Percentiles rank a stretch among this genome's conserved stretches.
These are phyloP conservation scores for Hycleus phaleratus DNA, from an alignment of 1,140 invertebrate species.

Conservation along the genomic window DNA sequence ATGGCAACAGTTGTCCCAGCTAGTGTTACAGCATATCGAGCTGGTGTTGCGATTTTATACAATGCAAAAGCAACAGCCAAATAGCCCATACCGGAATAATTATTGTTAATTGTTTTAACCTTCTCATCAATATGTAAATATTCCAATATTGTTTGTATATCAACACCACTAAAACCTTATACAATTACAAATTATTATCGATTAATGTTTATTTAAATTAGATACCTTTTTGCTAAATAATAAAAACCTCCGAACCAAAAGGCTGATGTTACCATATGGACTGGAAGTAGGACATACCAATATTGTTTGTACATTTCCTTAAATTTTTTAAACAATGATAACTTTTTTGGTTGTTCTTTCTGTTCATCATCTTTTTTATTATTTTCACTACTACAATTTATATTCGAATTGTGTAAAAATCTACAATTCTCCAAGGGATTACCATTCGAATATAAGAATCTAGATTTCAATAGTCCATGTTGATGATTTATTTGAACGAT, in stretches of 20 bases:
- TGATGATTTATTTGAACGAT: neutral
- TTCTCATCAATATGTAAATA: constrained; percentile 62
- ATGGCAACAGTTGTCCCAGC: constrained; percentile 66
- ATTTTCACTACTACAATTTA: neutral
- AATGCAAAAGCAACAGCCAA: constrained; percentile 79
- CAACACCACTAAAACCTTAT: constrained; percentile 58
- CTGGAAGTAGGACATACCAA: constrained; percentile 87
- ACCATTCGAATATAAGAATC: neutral
- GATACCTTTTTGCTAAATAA: constrained; percentile 61
- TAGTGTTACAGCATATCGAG: constrained; percentile 84
- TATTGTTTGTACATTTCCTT: constrained; percentile 90
- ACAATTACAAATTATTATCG: too few relatives aligned
- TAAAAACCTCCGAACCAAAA: constrained; percentile 84
- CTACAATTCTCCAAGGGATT: too few relatives aligned
- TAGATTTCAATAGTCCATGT: neutral
- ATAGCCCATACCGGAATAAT: constrained; percentile 74
- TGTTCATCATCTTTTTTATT: constrained; percentile 10
- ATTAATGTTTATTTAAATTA: too few relatives aligned
- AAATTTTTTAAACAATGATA: constrained; percentile 70
- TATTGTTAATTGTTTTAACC: constrained; percentile 52
- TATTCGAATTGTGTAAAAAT: too few relatives aligned
- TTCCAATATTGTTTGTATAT: constrained; percentile 72
- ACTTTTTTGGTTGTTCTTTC: constrained; percentile 38
- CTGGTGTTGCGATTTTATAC: constrained; percentile 86
- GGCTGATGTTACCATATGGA: constrained; percentile 78